Conservation (phyloP, 2,797 vertebrate species). For the Scomberomorus guttatus region DNA sequence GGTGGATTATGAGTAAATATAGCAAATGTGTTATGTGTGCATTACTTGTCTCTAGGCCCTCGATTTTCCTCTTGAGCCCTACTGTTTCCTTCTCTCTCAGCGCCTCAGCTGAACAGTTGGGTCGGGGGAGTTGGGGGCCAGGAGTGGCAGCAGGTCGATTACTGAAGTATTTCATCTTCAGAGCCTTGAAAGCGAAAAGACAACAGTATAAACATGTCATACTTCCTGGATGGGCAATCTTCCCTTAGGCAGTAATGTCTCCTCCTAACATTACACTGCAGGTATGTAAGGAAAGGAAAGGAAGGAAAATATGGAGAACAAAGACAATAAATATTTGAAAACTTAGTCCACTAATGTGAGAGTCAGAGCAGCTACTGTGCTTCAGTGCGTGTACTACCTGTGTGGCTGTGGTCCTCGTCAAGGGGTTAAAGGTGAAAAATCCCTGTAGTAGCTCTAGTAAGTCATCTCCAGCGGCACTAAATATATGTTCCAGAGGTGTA, state of each 20-base stretch:
- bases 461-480: slow-evolving; percentile 96
- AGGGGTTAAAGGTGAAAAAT: slow-evolving; percentile 95
- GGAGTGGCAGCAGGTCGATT: slow-evolving; percentile 94
- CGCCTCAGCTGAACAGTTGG: slow-evolving; percentile 91
- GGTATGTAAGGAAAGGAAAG: neutral
- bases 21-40: neutral
- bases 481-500: slow-evolving; percentile 95
- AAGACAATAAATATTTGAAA: neutral
- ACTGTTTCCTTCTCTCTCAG: slow-evolving; percentile 92
- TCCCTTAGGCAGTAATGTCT: neutral
- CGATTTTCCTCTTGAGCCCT: slow-evolving; percentile 93
- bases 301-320: neutral
- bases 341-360: neutral
- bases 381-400: slow-evolving; percentile 61
- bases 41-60: slow-evolving; percentile 92
- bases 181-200: slow-evolving; percentile 84
- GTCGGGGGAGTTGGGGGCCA: slow-evolving; percentile 92
- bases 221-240: neutral
- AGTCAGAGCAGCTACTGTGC: neutral
- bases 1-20: neutral
- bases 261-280: neutral
- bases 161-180: slow-evolving; percentile 95
- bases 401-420: slow-evolving; percentile 74
- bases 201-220: neutral
- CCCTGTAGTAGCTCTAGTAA: slow-evolving; percentile 92